Base-by-base conservation (phyloP, 2,888 invertebrate genomes). In the Napeogenes inachia region DNA sequence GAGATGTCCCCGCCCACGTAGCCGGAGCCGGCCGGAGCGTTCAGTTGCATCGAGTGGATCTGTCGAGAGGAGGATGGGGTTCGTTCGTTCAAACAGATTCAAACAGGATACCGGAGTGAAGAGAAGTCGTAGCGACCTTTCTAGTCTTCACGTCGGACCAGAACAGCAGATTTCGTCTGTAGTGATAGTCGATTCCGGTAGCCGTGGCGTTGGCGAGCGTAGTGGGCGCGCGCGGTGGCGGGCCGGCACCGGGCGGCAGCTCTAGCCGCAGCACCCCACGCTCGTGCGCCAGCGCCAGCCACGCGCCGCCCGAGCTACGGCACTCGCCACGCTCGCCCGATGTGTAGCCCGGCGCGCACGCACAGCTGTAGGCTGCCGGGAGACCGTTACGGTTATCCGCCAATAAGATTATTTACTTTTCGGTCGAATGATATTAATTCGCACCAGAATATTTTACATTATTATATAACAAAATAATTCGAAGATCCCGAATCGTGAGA, bases 101-200 rank as follows among this genome's bases (percentile, higher is more conserved):
- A 10, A 42, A 42, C 10, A 12, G 10, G 3, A 42, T 0, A 42
- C 42, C 10, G 8, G 42, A 42, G 8, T 10, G 10, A 42, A 10
- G 33, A 13, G 32, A 35, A 45, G 56, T 45, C n/a, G 30, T 45
- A 56, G 68, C 63, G 3, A 96, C 95, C 91, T 95, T 96, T 69
- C 95, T 92, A 0, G 96, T 97, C 80, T 97, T 97, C 2, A 94
- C 92, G 82, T 98, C 98, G 8, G 97, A 96, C 97, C 97, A 98
- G 84, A 95, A 97, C 2, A 98, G 86, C 61, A 95, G 82, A 74
- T 96, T 95, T 68, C 93, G 92, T 42, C 92, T 89, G 79, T 94
- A 95, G 75, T 97, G 95, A 80, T 93, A 98, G 80, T 98, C 97
- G 13, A 98, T 32, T 95, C 95, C 32, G 96, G 90, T 57, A 92